A percentile compares a stretch with the other conserved stretches of the same genome.
Evolutionary conservation across 1,140 invertebrate species (phyloP).

Genomic region (Drosophila tsacasi): DNA sequence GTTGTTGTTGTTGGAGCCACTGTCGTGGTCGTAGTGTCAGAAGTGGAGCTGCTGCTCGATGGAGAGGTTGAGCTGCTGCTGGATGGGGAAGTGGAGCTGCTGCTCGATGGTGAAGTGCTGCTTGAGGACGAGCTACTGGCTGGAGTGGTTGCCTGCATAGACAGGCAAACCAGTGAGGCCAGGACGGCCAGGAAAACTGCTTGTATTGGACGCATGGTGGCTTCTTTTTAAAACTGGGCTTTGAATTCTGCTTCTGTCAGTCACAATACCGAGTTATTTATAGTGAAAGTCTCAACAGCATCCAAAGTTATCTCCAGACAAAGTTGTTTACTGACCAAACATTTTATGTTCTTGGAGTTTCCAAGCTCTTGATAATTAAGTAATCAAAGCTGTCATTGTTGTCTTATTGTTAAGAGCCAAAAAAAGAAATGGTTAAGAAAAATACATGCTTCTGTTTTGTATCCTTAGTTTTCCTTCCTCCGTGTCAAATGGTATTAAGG

Average conservation of each 20-base stretch:
- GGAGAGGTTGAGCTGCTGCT: background rate
- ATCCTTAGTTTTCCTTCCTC: background rate
- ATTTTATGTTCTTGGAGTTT: background rate
- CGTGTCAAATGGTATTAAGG: background rate
- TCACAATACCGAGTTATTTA: conserved; percentile 3
- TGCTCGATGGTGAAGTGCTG: background rate
- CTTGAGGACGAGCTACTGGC: background rate
- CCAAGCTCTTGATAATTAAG: conserved; percentile 10
- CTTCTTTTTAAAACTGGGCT: background rate
- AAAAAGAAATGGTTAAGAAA: background rate
- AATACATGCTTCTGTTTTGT: background rate
- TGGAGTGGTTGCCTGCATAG: background rate
- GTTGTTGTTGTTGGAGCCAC: background rate
- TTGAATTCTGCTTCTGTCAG: background rate
- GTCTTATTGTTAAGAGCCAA: background rate
- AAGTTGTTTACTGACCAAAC: conserved; percentile 5
- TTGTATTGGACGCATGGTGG: conserved; percentile 7
- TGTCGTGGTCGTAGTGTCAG: background rate
- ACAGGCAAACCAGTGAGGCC: conserved; percentile 2
- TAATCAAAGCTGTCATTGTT: conserved; percentile 10
- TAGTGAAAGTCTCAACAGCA: conserved; percentile 14
- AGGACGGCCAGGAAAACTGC: background rate
- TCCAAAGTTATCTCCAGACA: conserved; percentile 5
- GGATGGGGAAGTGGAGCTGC: background rate
- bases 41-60: background rate